These are phyloP conservation scores for Amblyteles armatorius DNA, from an alignment of 2,888 invertebrate species.

Conservation along the genomic window DNA sequence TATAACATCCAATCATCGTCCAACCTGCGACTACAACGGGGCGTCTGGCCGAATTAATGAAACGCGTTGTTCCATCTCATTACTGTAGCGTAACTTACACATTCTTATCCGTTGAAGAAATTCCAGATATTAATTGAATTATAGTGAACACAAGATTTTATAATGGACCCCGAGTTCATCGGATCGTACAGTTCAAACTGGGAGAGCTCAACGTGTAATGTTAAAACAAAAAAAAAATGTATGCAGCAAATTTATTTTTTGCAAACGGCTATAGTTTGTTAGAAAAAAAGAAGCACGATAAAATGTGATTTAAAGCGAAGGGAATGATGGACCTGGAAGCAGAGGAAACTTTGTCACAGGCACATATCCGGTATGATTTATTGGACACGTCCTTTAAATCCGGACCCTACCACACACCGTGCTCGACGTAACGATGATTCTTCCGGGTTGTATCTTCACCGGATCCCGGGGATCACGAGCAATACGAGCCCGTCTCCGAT, in stretches of 20 bases:
- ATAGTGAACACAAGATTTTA: too few relatives aligned
- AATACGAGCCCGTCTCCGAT: constrained; percentile 12
- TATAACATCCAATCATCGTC: constrained; percentile 49
- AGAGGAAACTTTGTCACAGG: background rate
- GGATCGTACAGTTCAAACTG: too few relatives aligned
- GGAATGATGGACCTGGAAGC: background rate
- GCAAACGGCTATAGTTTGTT: too few relatives aligned
- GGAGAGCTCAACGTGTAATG: too few relatives aligned
- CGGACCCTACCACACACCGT: background rate
- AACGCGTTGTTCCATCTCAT: constrained; percentile 15
- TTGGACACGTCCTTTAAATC: background rate
- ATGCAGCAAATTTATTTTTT: too few relatives aligned
- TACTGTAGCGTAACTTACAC: background rate
- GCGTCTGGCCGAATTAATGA: constrained; percentile 56
- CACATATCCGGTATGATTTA: background rate
- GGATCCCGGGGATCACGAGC: constrained; percentile 13
- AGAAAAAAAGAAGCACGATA: too few relatives aligned
- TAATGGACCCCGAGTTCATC: too few relatives aligned
- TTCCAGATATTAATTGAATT: background rate
- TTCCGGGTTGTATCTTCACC: background rate
- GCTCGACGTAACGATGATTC: constrained; percentile 20
- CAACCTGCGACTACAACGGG: constrained; percentile 66
- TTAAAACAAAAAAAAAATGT: too few relatives aligned
- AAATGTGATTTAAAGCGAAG: background rate
- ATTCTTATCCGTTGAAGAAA: background rate